Evolutionary conservation across 2,113 vertebrate genomes (phyloP).

Genomic region (Nothocercus julius): DNA sequence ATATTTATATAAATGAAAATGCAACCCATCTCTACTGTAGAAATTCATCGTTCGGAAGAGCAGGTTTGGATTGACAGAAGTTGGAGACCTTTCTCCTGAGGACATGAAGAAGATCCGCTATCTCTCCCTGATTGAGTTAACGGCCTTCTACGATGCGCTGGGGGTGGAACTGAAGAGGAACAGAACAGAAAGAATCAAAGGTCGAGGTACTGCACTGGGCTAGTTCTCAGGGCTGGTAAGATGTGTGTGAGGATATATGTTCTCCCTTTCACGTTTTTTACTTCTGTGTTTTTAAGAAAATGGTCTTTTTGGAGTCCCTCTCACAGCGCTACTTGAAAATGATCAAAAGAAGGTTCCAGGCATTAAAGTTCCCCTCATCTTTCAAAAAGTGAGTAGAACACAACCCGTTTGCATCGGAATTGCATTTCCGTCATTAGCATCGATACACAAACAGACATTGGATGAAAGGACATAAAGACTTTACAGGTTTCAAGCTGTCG

Average conservation of each 20-base stretch:
- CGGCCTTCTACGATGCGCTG: slow-evolving; percentile 85
- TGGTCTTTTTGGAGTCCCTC: slow-evolving; percentile 91
- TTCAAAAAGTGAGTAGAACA: slow-evolving; percentile 86
- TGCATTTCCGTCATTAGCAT: not conserved
- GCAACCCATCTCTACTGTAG: slow-evolving; percentile 57
- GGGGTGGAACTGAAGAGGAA: slow-evolving; percentile 87
- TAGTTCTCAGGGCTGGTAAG: not conserved
- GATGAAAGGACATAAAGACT: not conserved
- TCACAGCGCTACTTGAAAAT: slow-evolving; percentile 85
- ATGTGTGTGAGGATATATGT: accelerated
- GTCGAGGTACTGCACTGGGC: slow-evolving; percentile 75
- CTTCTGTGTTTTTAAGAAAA: slow-evolving; percentile 77
- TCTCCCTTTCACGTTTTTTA: not conserved
- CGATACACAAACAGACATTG: not conserved
- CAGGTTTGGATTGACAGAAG: slow-evolving; percentile 82
- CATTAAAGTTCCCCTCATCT: slow-evolving; percentile 90
- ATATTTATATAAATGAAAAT: not conserved
- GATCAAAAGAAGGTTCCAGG: slow-evolving; percentile 90
- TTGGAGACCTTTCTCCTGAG: slow-evolving; percentile 85
- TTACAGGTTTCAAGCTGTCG: not conserved
- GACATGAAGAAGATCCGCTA: slow-evolving; percentile 91
- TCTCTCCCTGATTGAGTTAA: slow-evolving; percentile 87
- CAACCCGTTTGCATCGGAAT: not conserved
- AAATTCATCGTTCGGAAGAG: slow-evolving; percentile 82
- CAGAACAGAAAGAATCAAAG: slow-evolving; percentile 79